Conservation (phyloP, 2,797 vertebrate genomes). For the Channallabes apus region DNA sequence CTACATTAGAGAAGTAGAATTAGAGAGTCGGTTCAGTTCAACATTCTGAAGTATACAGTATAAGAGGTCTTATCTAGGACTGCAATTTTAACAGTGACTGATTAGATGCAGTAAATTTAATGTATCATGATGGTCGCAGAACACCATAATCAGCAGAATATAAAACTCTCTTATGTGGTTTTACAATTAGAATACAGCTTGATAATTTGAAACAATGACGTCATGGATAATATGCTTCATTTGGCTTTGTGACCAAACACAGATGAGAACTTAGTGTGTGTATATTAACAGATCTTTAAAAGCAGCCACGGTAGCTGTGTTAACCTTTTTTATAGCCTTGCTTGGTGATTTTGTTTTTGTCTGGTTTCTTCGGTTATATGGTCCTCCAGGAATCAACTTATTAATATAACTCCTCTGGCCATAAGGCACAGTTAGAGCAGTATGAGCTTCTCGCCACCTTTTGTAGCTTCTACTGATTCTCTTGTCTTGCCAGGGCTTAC, state of each 20-base stretch:
- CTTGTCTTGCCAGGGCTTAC: constrained; percentile 49
- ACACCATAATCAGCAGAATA: constrained; percentile 52
- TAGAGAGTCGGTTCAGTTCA: constrained; percentile 28
- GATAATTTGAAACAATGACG: constrained; percentile 43
- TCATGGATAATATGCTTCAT: constrained; percentile 43
- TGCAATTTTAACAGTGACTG: constrained; percentile 64
- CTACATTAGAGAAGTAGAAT: constrained; percentile 53
- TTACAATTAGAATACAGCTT: constrained; percentile 45
- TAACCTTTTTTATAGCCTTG: constrained; percentile 35
- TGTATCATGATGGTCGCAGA: constrained; percentile 72
- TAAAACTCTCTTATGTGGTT: constrained; percentile 53
- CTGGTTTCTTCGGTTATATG: constrained; percentile 31
- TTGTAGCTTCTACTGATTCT: constrained; percentile 16
- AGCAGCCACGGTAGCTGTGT: constrained; percentile 17
- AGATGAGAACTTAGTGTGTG: constrained; percentile 30
- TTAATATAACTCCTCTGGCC: constrained; percentile 6
- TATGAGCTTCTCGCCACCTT: neutral
- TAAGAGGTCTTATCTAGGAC: constrained; percentile 62
- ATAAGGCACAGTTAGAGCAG: neutral
- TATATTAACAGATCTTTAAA: constrained; percentile 41
- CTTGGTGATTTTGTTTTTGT: constrained; percentile 31
- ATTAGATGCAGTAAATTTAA: constrained; percentile 76
- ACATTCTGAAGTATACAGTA: constrained; percentile 62
- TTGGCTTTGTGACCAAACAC: constrained; percentile 37
- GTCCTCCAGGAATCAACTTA: constrained; percentile 8